Base-by-base conservation (phyloP, 2,888 invertebrate genomes). In the Eumacrocentrus americanus region DNA sequence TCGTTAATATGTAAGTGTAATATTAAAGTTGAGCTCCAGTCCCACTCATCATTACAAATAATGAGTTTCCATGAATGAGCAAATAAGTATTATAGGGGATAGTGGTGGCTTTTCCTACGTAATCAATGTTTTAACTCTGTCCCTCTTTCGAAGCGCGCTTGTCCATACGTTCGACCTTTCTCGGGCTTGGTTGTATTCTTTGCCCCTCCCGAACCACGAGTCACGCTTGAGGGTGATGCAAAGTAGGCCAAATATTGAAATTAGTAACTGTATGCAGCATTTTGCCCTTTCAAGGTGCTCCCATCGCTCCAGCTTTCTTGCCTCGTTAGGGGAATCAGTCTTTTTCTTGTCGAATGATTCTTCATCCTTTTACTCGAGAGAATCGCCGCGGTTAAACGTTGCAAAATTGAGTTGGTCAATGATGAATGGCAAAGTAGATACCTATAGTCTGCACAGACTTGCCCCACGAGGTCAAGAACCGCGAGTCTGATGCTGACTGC, bases 81-180 rank as follows among this genome's bases (percentile, higher is more conserved):
- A 29, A 44, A 11, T 11, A 44, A 20, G 20, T 44, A 11, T 29
- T 6, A 6, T 29, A 6, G 44, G 50, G 47, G 35, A 44, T 42
- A 34, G 34, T 50, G 54, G 61, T 56, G 51, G 65, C 4, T 37
- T 56, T 64, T 68, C 63, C 64, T 65, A 62, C 62, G 68, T 70
- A 72, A 73, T 71, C 71, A 69, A 72, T 71, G 70, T 70, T 70
- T 71, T 62, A 69, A 58, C 46, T 68, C 57, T 57, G 58, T 50
- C 64, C 48, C 44, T 25, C 51, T 37, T 20, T 52, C 38, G 12
- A 23, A 52, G 38, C 51, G 51, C 51, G 51, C 51, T 37, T 52
- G 51, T 37, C 22, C 38, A 52, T 52, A 38, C 22, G 38, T 37
- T 52, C 20, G 35, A 29, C 37, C 37, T 37, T 52, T 20, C 37